Base-by-base conservation (phyloP, 2,888 invertebrate genomes). In the Trachelus troglodyta region DNA sequence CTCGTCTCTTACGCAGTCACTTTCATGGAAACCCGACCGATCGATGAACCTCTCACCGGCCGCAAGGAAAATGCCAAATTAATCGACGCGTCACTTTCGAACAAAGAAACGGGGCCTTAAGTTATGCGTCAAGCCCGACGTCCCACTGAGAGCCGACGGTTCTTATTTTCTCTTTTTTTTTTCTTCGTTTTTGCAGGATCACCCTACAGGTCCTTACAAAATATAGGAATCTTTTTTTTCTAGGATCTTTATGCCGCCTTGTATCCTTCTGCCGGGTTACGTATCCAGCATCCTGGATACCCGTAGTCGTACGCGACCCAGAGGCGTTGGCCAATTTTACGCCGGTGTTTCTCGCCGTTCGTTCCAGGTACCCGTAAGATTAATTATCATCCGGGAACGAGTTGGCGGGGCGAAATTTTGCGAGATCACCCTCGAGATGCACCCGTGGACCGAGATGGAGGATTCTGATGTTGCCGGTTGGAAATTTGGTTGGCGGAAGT, bases 241-340 rank as follows among this genome's bases (percentile, higher is more conserved):
- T 4, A 15, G 6, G 40, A 40, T 30, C 30, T 12, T 3, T 11
- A 3, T 11, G 3, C 6, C 69, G 69, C 12, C 31, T 30, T 9
- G 33, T 11, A 69, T 37, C 23, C 73, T 71, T 37, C 40, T 15
- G 23, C 31, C 12, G 34, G 34, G 69, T 73, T 23, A 33, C 73
- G 40, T 34, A 34, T 1, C 78, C 73, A 11, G 30, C 34, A 11
- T 30, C 35, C 30, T 2, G 31, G 30, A 69, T 69, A 3, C 33
- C 30, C 30, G 30, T 11, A 31, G 3, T 30, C 12, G 0, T 30
- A 9, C 74, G 23, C 69, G 74, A 30, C 74, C 30, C 73, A 31
- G 73, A 73, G 85, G 87, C 86, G 87, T 88, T 86, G 85, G 86
- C 86, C 88, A 86, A 89, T 89, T 88, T 88, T 86, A 85, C 86